A percentile compares a stretch with the other conserved stretches of the same genome.
These are phyloP conservation scores for Xenentodon cancila DNA, from an alignment of 2,797 vertebrate genomes.

Conservation along the genomic window DNA sequence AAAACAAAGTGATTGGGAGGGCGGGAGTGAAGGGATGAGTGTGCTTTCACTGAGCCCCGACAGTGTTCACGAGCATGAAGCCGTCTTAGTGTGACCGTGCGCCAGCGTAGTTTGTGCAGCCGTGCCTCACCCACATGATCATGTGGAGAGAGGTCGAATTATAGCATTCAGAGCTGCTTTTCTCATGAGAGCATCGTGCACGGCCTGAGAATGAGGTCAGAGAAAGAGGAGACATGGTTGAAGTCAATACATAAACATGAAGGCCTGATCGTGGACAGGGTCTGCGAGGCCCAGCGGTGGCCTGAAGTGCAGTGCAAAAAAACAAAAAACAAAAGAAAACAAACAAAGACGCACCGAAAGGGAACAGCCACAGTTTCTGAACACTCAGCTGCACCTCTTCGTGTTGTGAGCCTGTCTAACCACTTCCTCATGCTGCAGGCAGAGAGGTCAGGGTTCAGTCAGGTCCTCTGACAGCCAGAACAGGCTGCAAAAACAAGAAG, in stretches of 20 bases:
- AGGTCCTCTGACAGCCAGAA: slow-evolving; percentile 65
- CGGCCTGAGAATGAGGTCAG: slow-evolving; percentile 51
- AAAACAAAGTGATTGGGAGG: slow-evolving; percentile 60
- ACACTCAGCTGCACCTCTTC: slow-evolving; percentile 48
- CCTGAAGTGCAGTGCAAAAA: slow-evolving; percentile 52
- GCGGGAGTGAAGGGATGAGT: slow-evolving; percentile 66
- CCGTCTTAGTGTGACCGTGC: slow-evolving; percentile 60
- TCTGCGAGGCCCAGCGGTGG: slow-evolving; percentile 29
- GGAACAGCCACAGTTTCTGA: slow-evolving; percentile 59
- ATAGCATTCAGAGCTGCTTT: slow-evolving; percentile 34
- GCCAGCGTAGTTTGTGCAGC: slow-evolving; percentile 68
- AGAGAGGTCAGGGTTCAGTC: slow-evolving; percentile 62
- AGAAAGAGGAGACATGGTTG: slow-evolving; percentile 38
- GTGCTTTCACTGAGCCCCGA: slow-evolving; percentile 68
- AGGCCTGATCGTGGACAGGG: slow-evolving; percentile 14
- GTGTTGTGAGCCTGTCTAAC: slow-evolving; percentile 80
- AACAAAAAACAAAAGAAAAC: no score
- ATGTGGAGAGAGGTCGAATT: slow-evolving; percentile 48
- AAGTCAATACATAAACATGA: slow-evolving; percentile 29
- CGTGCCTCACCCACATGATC: slow-evolving; percentile 60
- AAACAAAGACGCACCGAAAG: slow-evolving; percentile 37
- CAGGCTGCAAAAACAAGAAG: slow-evolving; percentile 64
- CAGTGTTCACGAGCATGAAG: slow-evolving; percentile 76
- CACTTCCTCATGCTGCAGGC: slow-evolving; percentile 85
- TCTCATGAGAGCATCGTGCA: slow-evolving; percentile 38